Conservation (phyloP, 2,797 vertebrate species). For the Morus bassanus region DNA sequence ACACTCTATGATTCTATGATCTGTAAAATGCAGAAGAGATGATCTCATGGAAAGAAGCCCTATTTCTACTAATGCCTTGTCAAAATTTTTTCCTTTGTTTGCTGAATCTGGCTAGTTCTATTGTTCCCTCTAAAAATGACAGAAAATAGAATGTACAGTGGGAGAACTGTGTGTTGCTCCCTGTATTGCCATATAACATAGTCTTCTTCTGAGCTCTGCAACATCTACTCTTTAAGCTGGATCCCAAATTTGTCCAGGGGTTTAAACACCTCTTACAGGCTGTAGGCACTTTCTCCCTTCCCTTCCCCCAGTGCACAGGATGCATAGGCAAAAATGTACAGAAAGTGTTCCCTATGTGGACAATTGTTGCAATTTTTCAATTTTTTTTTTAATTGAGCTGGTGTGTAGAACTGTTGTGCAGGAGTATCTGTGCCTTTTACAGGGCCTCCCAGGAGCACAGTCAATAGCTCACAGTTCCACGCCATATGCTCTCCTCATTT, state of each 20-base stretch:
- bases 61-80: not conserved
- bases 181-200: not conserved
- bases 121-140: not conserved
- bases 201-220: not conserved
- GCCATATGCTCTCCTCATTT: constrained; percentile 28
- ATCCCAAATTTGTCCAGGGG: not conserved
- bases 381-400: not conserved
- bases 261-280: not conserved
- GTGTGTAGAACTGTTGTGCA: not conserved
- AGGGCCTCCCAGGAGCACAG: not conserved
- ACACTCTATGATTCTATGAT: too few species aligned
- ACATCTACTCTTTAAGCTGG: not conserved
- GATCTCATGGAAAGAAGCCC: not conserved
- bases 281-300: not conserved
- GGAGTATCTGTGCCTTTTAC: not conserved
- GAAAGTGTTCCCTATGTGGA: not conserved
- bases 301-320: not conserved
- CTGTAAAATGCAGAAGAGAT: not conserved
- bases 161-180: not conserved
- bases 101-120: not conserved
- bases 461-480: not conserved
- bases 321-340: not conserved
- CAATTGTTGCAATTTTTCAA: not conserved
- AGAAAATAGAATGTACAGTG: not conserved
- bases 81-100: not conserved